Percentiles rank a stretch among this genome's conserved stretches.
phyloP scores from a whole-genome alignment of 1,140 invertebrate species.

The Carcinoscorpius rotundicauda region DNA sequence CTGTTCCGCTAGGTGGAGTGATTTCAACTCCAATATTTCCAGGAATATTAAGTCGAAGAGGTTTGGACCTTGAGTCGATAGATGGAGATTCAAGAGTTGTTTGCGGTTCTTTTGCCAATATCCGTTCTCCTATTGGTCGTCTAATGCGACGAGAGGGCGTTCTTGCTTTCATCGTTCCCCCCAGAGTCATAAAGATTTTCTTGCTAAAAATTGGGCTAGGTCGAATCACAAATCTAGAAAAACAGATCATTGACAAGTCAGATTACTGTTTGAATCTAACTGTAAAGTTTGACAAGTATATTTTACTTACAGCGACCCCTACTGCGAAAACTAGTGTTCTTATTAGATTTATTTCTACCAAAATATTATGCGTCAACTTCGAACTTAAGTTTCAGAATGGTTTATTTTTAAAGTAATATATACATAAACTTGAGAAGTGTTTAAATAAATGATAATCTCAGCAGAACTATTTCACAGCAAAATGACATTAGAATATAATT shows the following conservation, averaged over 20 bases:
- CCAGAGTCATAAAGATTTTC: constrained; percentile 57
- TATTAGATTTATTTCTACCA: not conserved
- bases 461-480: no score
- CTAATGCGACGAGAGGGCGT: not conserved
- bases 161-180: constrained; percentile 12
- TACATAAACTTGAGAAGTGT: no score
- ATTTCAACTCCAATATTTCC: constrained; percentile 7
- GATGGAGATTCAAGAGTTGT: no score
- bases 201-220: constrained; percentile 84
- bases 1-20: constrained; percentile 5
- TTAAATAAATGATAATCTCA: no score
- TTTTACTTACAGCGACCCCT: constrained; percentile 2
- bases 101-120: constrained; percentile 8
- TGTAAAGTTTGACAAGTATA: not conserved
- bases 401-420: constrained; percentile 1
- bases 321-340: not conserved
- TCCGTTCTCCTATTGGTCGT: not conserved
- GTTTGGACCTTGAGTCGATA: no score
- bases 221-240: constrained; percentile 56
- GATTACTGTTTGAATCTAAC: not conserved
- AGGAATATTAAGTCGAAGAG: constrained; percentile 7
- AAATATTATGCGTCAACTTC: constrained; percentile 2
- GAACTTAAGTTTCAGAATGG: not conserved
- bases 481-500: no score
- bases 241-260: not conserved